Evolutionary conservation across 2,888 invertebrate genomes (phyloP).

Genomic region (Drosophila vallismaia): DNA sequence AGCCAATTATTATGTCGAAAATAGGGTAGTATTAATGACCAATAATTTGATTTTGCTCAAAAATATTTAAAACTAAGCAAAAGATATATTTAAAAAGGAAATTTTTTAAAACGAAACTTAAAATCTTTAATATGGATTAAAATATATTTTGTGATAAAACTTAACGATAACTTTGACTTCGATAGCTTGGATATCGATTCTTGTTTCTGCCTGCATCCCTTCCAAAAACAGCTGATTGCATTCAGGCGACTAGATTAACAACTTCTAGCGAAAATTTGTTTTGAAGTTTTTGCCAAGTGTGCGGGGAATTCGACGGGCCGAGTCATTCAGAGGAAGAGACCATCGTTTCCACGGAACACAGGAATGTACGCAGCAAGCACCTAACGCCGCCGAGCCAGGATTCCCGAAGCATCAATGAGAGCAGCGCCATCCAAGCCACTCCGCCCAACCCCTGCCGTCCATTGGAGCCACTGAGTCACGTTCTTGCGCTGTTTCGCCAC

Average conservation of each 20-base stretch:
- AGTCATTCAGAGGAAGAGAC: neutral
- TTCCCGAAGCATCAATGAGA: slow-evolving; percentile 36
- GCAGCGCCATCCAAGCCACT: slow-evolving; percentile 2
- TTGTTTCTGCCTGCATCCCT: neutral
- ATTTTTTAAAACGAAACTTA: neutral
- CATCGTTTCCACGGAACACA: neutral
- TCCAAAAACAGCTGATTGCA: slow-evolving; percentile 36
- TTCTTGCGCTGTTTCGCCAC: slow-evolving; percentile 29
- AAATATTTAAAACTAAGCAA: neutral
- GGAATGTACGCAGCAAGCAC: slow-evolving; percentile 18
- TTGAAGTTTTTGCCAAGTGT: slow-evolving; percentile 43
- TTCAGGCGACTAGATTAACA: slow-evolving; percentile 67
- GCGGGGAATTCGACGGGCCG: slow-evolving; percentile 8
- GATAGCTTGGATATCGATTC: slow-evolving; percentile 27
- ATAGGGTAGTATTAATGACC: neutral
- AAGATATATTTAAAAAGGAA: neutral
- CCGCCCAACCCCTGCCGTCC: slow-evolving; percentile 23
- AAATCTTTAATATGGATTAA: too few relatives aligned
- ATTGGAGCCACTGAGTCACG: slow-evolving; percentile 26
- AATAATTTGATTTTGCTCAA: too few relatives aligned
- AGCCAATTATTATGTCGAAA: neutral
- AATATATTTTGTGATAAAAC: neutral
- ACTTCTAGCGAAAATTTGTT: slow-evolving; percentile 57
- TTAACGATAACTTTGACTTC: slow-evolving; percentile 14
- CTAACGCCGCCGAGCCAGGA: slow-evolving; percentile 17